Base-by-base conservation (phyloP, 2,888 invertebrate species). In the Daptonema setosum region DNA sequence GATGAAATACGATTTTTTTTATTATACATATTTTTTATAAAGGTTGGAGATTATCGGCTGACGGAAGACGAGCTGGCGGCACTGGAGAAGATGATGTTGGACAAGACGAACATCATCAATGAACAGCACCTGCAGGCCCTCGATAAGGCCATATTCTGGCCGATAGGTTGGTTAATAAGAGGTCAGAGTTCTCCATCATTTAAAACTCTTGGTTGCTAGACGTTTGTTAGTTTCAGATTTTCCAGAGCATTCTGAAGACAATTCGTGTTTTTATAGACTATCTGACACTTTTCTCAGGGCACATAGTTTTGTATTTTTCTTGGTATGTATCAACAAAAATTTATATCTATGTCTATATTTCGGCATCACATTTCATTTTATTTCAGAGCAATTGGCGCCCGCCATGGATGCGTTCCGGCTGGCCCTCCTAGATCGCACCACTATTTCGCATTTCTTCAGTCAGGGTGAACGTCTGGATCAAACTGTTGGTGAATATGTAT, bases 381-480 rank as follows among this genome's bases (percentile, higher is more conserved):
- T 51, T 66, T 54, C 68, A 75, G 83, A 84, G 67, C 78, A 81
- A 61, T 76, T 88, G 1, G 88, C 90, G 69, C 93, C 93, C 0
- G 83, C 83, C 3, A 73, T 95, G 63, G 93, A 95, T 69, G 75
- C 91, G 3, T 78, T 87, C 20, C 79, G 93, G 61, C 74, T 91
- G 67, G 83, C 85, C 0, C 78, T 90, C 45, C 79, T 85, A 52
- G 80, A 81, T 61, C 78, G 79, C 65, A 74, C 78, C 2, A 76
- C 83, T 5, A 80, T 80, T 61, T 69, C 73, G 5, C 63, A 72
- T 52, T 70, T 81, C 53, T 75, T 78, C 66, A 66, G 70, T 56
- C 55, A 58, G 11, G 60, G 64, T 17, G 65, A 65, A 20, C 59
- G 50, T 3, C 8, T 14, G 5, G 20, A 5, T 3, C 3, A 50